Evolutionary conservation across 2,113 vertebrate genomes (phyloP).

Genomic region (Pitta sordida): DNA sequence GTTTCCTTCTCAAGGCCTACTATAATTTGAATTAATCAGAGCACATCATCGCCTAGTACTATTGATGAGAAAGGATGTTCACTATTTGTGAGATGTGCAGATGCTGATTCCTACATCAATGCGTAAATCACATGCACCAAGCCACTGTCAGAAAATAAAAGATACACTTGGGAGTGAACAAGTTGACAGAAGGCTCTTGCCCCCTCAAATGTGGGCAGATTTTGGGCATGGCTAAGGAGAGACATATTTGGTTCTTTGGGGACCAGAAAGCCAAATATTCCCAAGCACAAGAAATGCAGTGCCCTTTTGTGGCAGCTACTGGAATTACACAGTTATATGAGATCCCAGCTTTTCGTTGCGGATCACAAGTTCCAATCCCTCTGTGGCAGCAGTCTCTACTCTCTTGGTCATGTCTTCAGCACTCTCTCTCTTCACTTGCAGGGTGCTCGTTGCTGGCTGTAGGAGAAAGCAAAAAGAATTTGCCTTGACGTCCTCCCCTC

Average conservation of each 20-base stretch:
- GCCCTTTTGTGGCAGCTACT: constrained; percentile 5
- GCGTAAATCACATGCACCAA: background rate
- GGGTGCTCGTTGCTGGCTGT: background rate
- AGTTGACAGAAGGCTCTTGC: background rate
- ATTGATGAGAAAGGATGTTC: background rate
- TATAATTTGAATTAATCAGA: background rate
- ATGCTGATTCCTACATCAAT: background rate
- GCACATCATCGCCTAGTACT: background rate
- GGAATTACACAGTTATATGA: background rate
- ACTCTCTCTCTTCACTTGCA: background rate
- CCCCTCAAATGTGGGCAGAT: background rate
- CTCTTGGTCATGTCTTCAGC: constrained; percentile 7
- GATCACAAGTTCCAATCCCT: background rate
- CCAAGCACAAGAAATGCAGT: background rate
- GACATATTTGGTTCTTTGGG: background rate
- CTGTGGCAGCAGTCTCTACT: background rate
- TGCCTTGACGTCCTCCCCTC: background rate
- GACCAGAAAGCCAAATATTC: background rate
- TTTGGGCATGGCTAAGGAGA: background rate
- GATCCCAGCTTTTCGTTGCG: background rate
- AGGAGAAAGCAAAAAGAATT: constrained; percentile 26
- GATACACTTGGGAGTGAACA: constrained; percentile 14
- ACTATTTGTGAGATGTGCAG: background rate
- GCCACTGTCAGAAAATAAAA: background rate
- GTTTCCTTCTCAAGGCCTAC: background rate